Base-by-base conservation (phyloP, 2,113 vertebrate species). In the Chaetops frenatus region DNA sequence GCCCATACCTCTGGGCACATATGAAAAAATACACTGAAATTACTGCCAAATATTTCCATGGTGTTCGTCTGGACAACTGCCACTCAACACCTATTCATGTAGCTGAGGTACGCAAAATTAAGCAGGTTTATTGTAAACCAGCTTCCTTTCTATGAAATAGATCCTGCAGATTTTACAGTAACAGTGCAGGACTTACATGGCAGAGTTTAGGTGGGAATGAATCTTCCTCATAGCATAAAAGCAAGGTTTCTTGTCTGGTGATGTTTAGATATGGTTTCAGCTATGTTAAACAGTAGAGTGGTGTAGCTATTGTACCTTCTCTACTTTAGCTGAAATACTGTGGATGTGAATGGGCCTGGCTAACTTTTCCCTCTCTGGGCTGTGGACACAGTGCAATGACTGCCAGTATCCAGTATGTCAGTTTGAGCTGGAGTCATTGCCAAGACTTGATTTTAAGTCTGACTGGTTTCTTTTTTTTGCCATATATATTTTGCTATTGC, bases 1-100 rank as follows among this genome's bases (percentile, higher is more conserved):
- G 99, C 81, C 99, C 99, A 0, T 99, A 99, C 72, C 98, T 99
- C 40, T 99, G 99, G 99, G 98, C 97, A 19, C 99, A 99, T 93
- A 99, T 99, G 99, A 98, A 97, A 96, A 98, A 98, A 90, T 99
- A 99, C 95, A 99, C 99, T 0, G 99, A 99, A 96, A 99, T 99
- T 86, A 99, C 98, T 15, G 99, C 99, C 64, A 98, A 97, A 7
- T 97, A 99, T 77, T 99, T 99, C 97, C 98, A 99, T 5, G 99
- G 99, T 50, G 96, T 99, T 48, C 97, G 99, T 42, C 98, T 99
- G 94, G 99, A 99, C 94, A 99, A 99, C 97, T 99, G 99, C 94
- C 99, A 99, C 95, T 99, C 99, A 7, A 99, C 99, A 7, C 99
- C 99, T 4, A 94, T 99, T 69, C 98, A 99, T 10, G 99, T 99